Conservation (phyloP, 2,888 invertebrate species). For the Conops quadrifasciatus region DNA sequence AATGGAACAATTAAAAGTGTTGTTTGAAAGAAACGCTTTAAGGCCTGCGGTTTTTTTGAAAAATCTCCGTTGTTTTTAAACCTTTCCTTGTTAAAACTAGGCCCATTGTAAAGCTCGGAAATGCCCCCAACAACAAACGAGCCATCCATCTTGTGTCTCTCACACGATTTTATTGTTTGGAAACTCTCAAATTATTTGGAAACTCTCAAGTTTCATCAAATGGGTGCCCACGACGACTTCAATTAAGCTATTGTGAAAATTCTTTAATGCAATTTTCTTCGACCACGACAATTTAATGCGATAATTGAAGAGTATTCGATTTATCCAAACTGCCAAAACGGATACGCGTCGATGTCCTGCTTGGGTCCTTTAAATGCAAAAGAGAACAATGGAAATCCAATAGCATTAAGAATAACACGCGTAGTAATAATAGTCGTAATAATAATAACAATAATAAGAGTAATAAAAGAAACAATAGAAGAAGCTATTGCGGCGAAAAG, state of each 20-base stretch:
- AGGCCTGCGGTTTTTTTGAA: too few species aligned
- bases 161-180: too few species aligned
- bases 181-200: too few species aligned
- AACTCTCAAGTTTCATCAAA: too few species aligned
- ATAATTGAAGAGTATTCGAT: slow-evolving; percentile 42
- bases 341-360: slow-evolving; percentile 27
- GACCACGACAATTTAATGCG: slow-evolving; percentile 48
- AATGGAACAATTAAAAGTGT: too few species aligned
- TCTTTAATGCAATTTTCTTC: slow-evolving; percentile 24
- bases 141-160: too few species aligned
- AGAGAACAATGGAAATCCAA: slow-evolving; percentile 3
- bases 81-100: too few species aligned
- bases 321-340: neutral
- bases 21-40: too few species aligned
- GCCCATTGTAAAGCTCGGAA: too few species aligned
- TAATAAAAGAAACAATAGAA: neutral
- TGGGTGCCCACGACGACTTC: slow-evolving; percentile 44
- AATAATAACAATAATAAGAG: neutral
- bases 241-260: slow-evolving; percentile 53
- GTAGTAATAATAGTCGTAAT: neutral
- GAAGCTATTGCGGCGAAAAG: slow-evolving; percentile 2
- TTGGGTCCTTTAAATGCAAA: neutral
- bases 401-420: neutral
- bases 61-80: too few species aligned
- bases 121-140: too few species aligned